Base-by-base conservation (phyloP, 1,140 invertebrate genomes). In the Vanessa tameamea region DNA sequence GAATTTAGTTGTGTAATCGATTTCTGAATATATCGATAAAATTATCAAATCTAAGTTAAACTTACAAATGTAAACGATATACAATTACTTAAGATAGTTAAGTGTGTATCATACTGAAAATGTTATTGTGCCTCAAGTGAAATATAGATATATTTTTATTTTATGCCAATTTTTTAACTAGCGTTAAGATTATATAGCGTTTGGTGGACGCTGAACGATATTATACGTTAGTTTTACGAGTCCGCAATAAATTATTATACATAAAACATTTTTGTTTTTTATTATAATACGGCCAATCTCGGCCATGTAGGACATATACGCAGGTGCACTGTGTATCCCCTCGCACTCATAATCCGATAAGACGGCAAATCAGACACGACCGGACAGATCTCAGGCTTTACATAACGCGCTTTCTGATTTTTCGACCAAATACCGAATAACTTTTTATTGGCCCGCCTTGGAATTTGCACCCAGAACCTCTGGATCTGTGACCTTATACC, bases 111-210 rank as follows among this genome's bases (percentile, higher is more conserved):
- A 82, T 79, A 81, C 79, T 83, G 50, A 74, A 81, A 43, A 83
- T 77, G 76, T 82, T 80, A 83, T 82, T 78, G 86, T 88, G 84
- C 86, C 86, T 86, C 79, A 84, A 84, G 50, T 80, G 75, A 84
- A 61, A 82, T 80, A 85, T 68, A 78, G 78, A 83, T 85, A 83
- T 85, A 84, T 83, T 85, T 59, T 86, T 86, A 86, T 82, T 80
- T 86, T 83, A 86, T 85, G 82, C 82, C 82, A 86, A 86, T 87
- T 83, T 83, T 82, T 81, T 76, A 78, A 79, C 75, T 86, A 85
- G 77, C 59, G 53, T 78, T 85, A 81, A 85, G 79, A 26, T 73
- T 73, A 71, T 43, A 43, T 80, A 79, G 78, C 78, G 78, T 73
- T 86, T 77, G 78, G 64, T 61, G 13, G 26, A 61, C 64, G 63